Percentiles rank a stretch among this genome's conserved stretches.
These are phyloP conservation scores for Enteromius treurensis DNA, from an alignment of 2,797 vertebrate genomes.

Conservation along the genomic window DNA sequence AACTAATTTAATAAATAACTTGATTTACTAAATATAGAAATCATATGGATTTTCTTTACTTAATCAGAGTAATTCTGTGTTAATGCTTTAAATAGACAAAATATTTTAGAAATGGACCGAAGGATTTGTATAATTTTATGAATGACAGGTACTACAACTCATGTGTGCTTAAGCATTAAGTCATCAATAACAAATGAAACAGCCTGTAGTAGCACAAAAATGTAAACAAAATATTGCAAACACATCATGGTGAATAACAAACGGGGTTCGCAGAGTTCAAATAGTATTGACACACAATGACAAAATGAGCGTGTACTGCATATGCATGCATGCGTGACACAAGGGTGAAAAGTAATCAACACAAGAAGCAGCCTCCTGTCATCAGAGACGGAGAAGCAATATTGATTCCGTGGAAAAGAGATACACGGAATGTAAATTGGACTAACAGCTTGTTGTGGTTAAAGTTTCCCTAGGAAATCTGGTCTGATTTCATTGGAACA, in stretches of 20 bases:
- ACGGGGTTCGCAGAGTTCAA: neutral
- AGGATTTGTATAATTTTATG: neutral
- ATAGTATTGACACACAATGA: neutral
- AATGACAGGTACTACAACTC: neutral
- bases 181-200: neutral
- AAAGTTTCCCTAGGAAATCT: neutral
- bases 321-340: neutral
- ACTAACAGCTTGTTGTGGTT: neutral
- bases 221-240: neutral
- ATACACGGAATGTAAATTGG: neutral
- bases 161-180: neutral
- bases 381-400: conserved; percentile 15
- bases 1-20: no score
- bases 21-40: neutral
- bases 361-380: neutral
- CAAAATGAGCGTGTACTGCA: neutral
- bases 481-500: neutral
- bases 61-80: neutral
- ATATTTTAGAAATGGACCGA: neutral
- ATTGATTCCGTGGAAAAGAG: conserved; percentile 16
- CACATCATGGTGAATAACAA: neutral
- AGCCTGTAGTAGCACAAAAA: neutral
- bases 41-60: neutral
- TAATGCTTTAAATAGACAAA: neutral
- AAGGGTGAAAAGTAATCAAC: conserved; percentile 14